These are phyloP conservation scores for Rhineura floridana DNA, from an alignment of 2,113 vertebrate genomes.

Conservation along the genomic window DNA sequence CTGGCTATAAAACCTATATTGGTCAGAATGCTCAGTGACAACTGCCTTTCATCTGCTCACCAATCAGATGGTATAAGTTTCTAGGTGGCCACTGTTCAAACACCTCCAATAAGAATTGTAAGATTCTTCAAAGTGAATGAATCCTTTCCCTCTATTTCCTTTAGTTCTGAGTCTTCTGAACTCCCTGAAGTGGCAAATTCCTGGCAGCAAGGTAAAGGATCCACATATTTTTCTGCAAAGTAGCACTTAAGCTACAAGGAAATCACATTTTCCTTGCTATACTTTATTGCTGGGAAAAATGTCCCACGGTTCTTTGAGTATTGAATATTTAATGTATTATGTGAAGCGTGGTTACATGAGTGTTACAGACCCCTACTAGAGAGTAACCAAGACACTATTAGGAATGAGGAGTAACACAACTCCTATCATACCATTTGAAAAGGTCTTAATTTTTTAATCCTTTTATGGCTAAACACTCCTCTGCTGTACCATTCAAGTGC, in stretches of 20 bases:
- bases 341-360: background rate
- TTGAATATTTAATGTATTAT: no score
- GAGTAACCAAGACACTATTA: background rate
- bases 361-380: background rate
- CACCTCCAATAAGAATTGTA: background rate
- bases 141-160: background rate
- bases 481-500: background rate
- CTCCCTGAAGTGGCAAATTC: background rate
- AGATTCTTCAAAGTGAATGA: background rate
- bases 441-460: background rate
- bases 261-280: background rate
- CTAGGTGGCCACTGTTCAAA: background rate
- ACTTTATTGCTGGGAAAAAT: background rate
- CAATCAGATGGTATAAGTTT: background rate
- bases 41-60: background rate
- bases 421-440: background rate
- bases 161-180: constrained; percentile 20
- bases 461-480: no score
- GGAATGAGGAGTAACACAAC: no score
- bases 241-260: background rate
- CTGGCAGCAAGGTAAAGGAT: constrained; percentile 13
- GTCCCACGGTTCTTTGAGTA: background rate
- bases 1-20: background rate
- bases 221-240: background rate
- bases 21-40: background rate